Evolutionary conservation across 2,888 invertebrate genomes (phyloP), one percentile per base, ranked within the genome.

Genomic region (Imbricaverruca yamaguchii): DNA sequence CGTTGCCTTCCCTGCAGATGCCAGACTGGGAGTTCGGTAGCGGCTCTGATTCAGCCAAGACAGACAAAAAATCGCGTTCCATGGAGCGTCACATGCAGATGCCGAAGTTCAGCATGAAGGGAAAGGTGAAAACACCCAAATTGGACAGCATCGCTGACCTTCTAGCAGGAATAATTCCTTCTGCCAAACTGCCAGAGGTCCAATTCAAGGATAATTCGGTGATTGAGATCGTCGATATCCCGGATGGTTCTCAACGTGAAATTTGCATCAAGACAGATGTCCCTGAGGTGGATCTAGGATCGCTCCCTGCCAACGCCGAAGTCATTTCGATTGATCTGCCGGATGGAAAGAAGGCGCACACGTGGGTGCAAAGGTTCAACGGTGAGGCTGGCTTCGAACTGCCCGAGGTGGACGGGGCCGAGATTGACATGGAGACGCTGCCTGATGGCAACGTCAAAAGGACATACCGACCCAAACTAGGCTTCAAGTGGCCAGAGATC

Each of bases 331-430:
- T 59, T 6, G 59, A 79, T 25, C n/a, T 79, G n/a, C 56, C 56
- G 2, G 79, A 79, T 25, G 79, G 59, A 4, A 79, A n/a, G 56
- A 56, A 79, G 21, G 57, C 57, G 25, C 57, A 74, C 55, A 67
- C 53, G 3, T 57, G 63, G 69, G 57, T 78, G n/a, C 80, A 53
- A 11, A 69, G 80, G 25, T 69, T 80, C 18, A 80, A 82, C 18
- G 80, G 80, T 53, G 82, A 80, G 18, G 81, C 77, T 56, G 80
- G 79, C 53, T 23, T 82, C 59, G 82, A 81, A 15, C 23, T 83
- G 15, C 81, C 80, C 18, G 67, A 81, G n/a, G 59, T 80, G 18
- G 82, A 82, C 25, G 78, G 79, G n/a, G 82, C 80, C 23, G 81
- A 82, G 57, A 74, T 82, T 23, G 56, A 82, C 57, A 80, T 82